Evolutionary conservation across 1,140 invertebrate species (phyloP).

Genomic region (Halictus rubicundus): DNA sequence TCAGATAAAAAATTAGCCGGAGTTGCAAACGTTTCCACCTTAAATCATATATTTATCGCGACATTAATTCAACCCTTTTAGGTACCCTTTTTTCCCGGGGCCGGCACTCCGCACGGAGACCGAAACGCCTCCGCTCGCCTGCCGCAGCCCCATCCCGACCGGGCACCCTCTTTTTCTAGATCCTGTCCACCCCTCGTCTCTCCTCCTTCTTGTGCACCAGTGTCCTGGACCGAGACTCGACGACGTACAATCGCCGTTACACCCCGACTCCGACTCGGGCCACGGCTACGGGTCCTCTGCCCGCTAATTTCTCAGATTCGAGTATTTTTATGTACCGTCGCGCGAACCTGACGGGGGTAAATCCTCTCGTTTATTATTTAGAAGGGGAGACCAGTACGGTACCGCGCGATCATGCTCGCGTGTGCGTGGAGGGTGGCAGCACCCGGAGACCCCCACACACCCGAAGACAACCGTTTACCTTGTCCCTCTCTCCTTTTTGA

Average conservation of each 20-base stretch:
- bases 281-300: conserved; percentile 67
- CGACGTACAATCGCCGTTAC: conserved; percentile 42
- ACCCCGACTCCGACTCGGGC: conserved; percentile 50
- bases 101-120: conserved; percentile 58
- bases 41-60: conserved; percentile 82
- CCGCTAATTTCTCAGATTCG: conserved; percentile 82
- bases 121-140: conserved; percentile 57
- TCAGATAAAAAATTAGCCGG: conserved; percentile 81
- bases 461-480: conserved; percentile 64
- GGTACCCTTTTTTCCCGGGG: conserved; percentile 74
- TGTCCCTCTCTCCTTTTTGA: conserved; percentile 71
- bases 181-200: conserved; percentile 28
- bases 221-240: conserved; percentile 3
- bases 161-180: conserved; percentile 47
- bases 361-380: conserved; percentile 82
- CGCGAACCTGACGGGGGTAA: conserved; percentile 71
- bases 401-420: not conserved
- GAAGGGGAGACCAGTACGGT: conserved; percentile 55
- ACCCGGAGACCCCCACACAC: conserved; percentile 25
- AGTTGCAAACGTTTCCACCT: conserved; percentile 80
- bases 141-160: conserved; percentile 2
- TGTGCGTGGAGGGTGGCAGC: conserved; percentile 20
- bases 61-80: conserved; percentile 82
- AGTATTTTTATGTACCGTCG: conserved; percentile 79
- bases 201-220: conserved; percentile 23